Base-by-base conservation (phyloP, 1,140 invertebrate species). In the Delia radicum region DNA sequence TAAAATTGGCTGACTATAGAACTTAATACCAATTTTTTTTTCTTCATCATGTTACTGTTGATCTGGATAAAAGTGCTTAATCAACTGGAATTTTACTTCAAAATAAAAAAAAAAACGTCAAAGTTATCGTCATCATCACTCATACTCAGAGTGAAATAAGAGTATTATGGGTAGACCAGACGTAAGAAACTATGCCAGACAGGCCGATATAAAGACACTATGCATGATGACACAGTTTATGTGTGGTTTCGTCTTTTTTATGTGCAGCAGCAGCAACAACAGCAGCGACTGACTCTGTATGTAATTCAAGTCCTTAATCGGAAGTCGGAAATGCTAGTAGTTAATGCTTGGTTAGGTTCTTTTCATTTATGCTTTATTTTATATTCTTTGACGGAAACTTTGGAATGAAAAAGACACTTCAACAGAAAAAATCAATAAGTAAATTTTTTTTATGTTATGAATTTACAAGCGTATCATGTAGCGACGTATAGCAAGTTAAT, bases 11-110 rank as follows among this genome's bases (percentile, higher is more conserved):
- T 42, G 37, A 42, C 3, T 42, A 42, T 65, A 28, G 26, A 65
- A 65, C 29, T 65, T 65, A 65, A 65, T 65, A 65, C 62, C 28
- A 12, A 29, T 69, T 0, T 69, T 69, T 26, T 67, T 33, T 48
- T 48, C n/a, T 5, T 48, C n/a, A n/a, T n/a, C n/a, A n/a, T 48
- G 1, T 3, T 67, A 2, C 21, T 69, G 48, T 33, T 69, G 29
- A 69, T 69, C 65, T 69, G 65, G 31, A 69, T 69, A 69, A 69
- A 69, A 33, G 65, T 69, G 65, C 65, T 69, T 37, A 69, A 69
- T 69, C 65, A 69, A 69, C 65, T 69, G 65, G 65, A 69, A 69
- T 65, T 28, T 28, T 27, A n/a, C 5, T 27, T 28, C 2, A 27
- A 29, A 65, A 15, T 26, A 12, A 29, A 65, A 27, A 65, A 65